Evolutionary conservation across 2,888 invertebrate species (phyloP).

Genomic region (Branchellion lobata): DNA sequence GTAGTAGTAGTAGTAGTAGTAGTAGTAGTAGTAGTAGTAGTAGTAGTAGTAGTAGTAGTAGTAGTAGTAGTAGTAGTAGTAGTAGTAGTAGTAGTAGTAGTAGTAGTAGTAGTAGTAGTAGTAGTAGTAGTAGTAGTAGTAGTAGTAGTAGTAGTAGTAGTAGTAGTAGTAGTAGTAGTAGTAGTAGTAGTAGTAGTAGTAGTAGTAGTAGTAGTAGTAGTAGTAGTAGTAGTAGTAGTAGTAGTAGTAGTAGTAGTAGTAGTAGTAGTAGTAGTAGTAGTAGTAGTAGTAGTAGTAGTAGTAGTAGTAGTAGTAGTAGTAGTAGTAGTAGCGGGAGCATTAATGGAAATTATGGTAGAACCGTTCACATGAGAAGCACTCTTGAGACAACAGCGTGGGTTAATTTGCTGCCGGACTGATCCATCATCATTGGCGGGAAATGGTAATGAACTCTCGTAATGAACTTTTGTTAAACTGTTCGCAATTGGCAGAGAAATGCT

Average conservation of each 20-base stretch:
- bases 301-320: conserved; percentile 14
- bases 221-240: conserved; percentile 12
- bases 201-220: conserved; percentile 18
- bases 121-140: conserved; percentile 14
- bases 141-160: conserved; percentile 14
- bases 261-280: conserved; percentile 20
- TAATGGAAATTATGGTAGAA: too few relatives aligned
- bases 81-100: conserved; percentile 14
- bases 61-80: conserved; percentile 14
- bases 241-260: conserved; percentile 24
- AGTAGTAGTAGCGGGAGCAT: conserved; percentile 14
- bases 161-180: conserved; percentile 14
- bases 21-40: conserved; percentile 14
- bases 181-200: conserved; percentile 17
- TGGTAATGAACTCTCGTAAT: too few relatives aligned
- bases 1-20: conserved; percentile 14
- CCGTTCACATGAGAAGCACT: too few relatives aligned
- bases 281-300: conserved; percentile 15
- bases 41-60: conserved; percentile 14
- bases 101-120: conserved; percentile 14
- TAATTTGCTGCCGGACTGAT: too few relatives aligned
- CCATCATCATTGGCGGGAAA: too few relatives aligned
- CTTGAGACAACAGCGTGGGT: too few relatives aligned
- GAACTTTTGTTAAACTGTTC: too few relatives aligned
- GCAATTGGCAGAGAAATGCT: too few relatives aligned